These are phyloP conservation scores for Piliocolobus tephrosceles DNA, from an alignment of 2,113 vertebrate genomes.

Conservation along the genomic window DNA sequence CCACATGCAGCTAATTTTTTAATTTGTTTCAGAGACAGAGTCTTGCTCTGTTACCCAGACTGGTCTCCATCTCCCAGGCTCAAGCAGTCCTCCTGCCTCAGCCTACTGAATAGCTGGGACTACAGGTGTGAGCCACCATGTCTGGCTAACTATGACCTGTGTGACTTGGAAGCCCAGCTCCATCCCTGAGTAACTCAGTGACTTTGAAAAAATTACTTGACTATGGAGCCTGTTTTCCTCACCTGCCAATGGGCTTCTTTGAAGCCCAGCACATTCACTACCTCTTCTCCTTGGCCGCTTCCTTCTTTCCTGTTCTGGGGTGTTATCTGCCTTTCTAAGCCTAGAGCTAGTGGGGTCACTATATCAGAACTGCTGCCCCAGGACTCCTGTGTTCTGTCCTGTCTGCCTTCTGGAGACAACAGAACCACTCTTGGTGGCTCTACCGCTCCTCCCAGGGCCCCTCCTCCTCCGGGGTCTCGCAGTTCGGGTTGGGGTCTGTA, in stretches of 20 bases:
- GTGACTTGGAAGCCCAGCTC: background rate
- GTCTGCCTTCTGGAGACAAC: background rate
- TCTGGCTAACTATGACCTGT: background rate
- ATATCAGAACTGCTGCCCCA: background rate
- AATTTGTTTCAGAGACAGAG: background rate
- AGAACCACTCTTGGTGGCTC: background rate
- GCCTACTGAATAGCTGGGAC: background rate
- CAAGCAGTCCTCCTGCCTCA: background rate
- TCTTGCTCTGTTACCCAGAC: background rate
- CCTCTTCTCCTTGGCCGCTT: background rate
- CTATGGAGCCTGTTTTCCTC: background rate
- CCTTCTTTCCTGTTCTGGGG: background rate
- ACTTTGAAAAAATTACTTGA: background rate
- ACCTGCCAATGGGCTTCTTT: background rate
- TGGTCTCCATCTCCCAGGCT: background rate
- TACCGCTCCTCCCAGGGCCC: background rate
- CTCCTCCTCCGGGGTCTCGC: background rate
- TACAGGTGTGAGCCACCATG: too few relatives aligned
- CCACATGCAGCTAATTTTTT: background rate
- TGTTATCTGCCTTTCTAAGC: background rate
- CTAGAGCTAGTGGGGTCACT: background rate
- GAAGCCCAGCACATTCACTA: rapidly evolving
- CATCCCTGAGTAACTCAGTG: background rate
- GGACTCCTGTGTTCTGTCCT: background rate
- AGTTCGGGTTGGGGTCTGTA: background rate